Conservation (phyloP, 2,888 invertebrate genomes). For the Cacoxenus indagator region DNA sequence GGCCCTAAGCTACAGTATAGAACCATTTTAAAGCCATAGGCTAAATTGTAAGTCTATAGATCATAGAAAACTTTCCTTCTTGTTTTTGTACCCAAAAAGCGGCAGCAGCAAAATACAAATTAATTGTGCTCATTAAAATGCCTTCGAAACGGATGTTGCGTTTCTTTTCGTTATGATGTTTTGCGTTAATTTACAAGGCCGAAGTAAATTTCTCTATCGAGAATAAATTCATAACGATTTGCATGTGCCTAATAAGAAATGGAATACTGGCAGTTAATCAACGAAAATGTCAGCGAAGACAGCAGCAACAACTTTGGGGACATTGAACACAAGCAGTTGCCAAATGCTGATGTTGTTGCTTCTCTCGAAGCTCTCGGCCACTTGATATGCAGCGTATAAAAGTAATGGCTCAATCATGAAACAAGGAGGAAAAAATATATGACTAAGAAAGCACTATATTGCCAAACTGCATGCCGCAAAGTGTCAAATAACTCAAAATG, state of each 20-base stretch:
- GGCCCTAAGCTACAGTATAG: no score
- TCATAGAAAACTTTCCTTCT: no score
- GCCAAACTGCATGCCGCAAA: background rate
- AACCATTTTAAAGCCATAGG: no score
- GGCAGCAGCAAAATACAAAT: background rate
- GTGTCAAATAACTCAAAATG: constrained; percentile 60
- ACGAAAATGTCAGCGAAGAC: background rate
- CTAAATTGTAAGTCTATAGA: no score
- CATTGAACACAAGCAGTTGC: background rate
- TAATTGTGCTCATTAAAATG: background rate
- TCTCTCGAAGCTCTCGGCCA: no score
- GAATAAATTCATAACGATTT: no score
- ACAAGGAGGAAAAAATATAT: background rate
- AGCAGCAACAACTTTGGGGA: background rate
- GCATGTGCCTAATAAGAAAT: background rate
- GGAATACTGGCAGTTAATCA: background rate
- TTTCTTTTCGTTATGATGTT: background rate
- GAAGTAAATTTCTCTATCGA: background rate
- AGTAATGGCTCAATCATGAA: constrained; percentile 1
- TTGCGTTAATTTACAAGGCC: background rate
- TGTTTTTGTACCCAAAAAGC: constrained; percentile 10
- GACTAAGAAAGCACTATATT: background rate
- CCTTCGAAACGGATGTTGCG: background rate
- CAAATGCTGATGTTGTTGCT: background rate
- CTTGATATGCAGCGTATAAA: background rate